Evolutionary conservation across 2,797 vertebrate genomes (phyloP).

Genomic region (Chrysocyon brachyurus): DNA sequence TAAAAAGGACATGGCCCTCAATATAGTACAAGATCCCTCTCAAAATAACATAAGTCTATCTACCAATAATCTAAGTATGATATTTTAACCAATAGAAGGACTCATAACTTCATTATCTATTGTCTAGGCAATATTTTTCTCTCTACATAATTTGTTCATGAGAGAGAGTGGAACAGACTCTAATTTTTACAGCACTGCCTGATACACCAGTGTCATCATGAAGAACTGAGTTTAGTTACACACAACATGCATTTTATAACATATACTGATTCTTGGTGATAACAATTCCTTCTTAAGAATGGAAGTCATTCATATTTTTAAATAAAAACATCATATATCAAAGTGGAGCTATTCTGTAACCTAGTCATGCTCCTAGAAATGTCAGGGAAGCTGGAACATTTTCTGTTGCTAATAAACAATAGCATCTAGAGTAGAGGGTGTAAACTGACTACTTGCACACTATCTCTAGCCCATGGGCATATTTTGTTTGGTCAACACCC

Average conservation of each 20-base stretch:
- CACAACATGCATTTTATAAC: neutral
- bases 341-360: neutral
- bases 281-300: neutral
- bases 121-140: neutral
- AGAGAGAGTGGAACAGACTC: neutral
- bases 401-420: neutral
- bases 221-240: neutral
- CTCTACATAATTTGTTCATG: neutral
- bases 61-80: neutral
- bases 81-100: neutral
- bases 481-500: neutral
- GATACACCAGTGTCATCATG: neutral
- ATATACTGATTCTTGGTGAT: neutral
- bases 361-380: neutral
- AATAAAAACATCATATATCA: neutral
- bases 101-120: neutral
- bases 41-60: neutral
- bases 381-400: neutral
- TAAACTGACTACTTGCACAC: neutral
- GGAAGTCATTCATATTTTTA: neutral
- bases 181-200: neutral
- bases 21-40: neutral
- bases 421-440: neutral
- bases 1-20: neutral
- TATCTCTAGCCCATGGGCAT: fast-evolving